Evolutionary conservation across 2,797 vertebrate genomes (phyloP).

Genomic region (Myripristis murdjan): DNA sequence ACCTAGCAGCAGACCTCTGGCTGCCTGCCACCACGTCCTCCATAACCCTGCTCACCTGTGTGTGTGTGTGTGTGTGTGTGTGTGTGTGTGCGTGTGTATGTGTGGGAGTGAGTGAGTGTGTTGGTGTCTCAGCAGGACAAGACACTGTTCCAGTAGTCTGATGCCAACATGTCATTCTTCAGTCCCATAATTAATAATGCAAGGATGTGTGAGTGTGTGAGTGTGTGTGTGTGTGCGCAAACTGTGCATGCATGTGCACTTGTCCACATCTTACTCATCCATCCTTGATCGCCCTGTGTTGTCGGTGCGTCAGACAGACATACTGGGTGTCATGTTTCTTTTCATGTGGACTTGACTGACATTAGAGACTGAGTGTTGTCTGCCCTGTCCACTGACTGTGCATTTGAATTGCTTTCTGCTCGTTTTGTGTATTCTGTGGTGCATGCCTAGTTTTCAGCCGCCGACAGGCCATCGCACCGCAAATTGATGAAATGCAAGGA

Average conservation of each 20-base stretch:
- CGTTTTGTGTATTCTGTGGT: not conserved
- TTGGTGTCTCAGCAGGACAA: slow-evolving; percentile 35
- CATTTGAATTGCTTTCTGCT: slow-evolving; percentile 27
- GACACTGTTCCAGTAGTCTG: slow-evolving; percentile 43
- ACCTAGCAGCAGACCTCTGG: slow-evolving; percentile 67
- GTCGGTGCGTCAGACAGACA: slow-evolving; percentile 40
- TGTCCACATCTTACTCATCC: not conserved
- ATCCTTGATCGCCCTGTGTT: slow-evolving; percentile 24
- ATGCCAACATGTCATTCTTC: slow-evolving; percentile 44
- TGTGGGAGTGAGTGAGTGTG: not conserved
- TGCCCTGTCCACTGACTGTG: slow-evolving; percentile 12
- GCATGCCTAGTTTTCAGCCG: not conserved
- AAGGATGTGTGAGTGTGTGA: not conserved
- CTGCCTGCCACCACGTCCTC: slow-evolving; percentile 67
- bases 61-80: slow-evolving; percentile 13
- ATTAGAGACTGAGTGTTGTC: slow-evolving; percentile 19
- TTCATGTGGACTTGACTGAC: slow-evolving; percentile 62
- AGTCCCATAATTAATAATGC: slow-evolving; percentile 44
- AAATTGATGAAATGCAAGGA: too few relatives aligned
- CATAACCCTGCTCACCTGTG: slow-evolving; percentile 69
- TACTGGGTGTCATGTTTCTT: slow-evolving; percentile 53
- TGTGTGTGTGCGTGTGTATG: not conserved
- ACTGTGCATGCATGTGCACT: not conserved
- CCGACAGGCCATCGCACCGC: too few relatives aligned
- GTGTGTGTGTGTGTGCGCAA: slow-evolving; percentile 4